Evolutionary conservation across 2,888 invertebrate genomes (phyloP).

Genomic region (Acrobasis consociella): DNA sequence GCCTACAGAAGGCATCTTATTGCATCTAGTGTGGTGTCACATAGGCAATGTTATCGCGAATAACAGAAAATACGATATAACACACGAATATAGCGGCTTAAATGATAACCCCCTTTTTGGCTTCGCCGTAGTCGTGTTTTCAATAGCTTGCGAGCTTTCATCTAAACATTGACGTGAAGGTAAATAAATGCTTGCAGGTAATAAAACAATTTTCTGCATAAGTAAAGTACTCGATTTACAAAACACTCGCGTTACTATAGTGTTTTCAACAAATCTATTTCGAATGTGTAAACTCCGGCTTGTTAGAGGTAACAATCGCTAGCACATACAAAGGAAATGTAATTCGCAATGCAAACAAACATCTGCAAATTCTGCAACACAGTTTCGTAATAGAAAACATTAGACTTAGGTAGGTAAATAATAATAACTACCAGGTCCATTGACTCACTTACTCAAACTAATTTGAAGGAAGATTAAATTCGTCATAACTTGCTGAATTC

Average conservation of each 20-base stretch:
- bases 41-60: too few relatives aligned
- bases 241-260: constrained; percentile 4
- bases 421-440: not conserved
- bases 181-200: not conserved
- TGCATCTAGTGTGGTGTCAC: too few relatives aligned
- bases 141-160: too few relatives aligned
- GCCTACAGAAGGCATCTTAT: too few relatives aligned
- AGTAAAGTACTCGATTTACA: not conserved
- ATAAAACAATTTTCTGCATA: constrained; percentile 1
- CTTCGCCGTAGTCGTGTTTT: too few relatives aligned
- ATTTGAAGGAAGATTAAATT: too few relatives aligned
- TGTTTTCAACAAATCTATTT: constrained; percentile 12
- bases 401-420: not conserved
- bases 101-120: too few relatives aligned
- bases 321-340: not conserved
- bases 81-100: too few relatives aligned
- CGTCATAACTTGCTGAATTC: too few relatives aligned
- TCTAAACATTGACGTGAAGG: too few relatives aligned
- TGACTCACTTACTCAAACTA: too few relatives aligned
- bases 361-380: not conserved
- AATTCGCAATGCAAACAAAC: constrained; percentile 11
- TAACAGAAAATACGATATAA: too few relatives aligned
- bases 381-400: not conserved
- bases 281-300: not conserved
- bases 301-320: not conserved